Evolutionary conservation across 2,888 invertebrate species (phyloP), one percentile per base, ranked within the genome.

Genomic region (Mermis nigrescens): DNA sequence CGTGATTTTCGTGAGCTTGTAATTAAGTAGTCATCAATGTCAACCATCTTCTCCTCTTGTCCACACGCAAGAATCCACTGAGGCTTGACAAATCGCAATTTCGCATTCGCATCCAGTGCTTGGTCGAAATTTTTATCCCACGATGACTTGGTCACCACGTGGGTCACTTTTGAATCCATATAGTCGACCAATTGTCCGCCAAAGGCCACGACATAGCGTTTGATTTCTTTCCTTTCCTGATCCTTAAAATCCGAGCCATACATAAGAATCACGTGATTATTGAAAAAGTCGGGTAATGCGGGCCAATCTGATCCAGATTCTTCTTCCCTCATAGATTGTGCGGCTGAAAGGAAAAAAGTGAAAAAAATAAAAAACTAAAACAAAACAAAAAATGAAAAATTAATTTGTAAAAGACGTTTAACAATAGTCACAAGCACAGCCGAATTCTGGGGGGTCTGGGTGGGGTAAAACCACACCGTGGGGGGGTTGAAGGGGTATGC

Each of bases 21-120:
- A 38, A 38, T 38, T 19, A 38, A 38, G 26, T 55, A 48, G 27
- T 26, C 31, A n/a, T 31, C 27, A n/a, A 57, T 52, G 51, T 48
- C 57, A 24, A 67, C 60, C 46, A 68, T 55, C 31, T 64, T 64
- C 38, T 61, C 58, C 27, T 58, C 52, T 60, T 77, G 77, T 68
- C 80, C 79, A 66, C 82, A 82, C 59, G 76, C 73, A 76, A 80
- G 79, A 64, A 83, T 73, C 82, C 82, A 83, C 60, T 77, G 77
- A 22, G 80, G 77, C 59, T 73, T 75, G 60, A 81, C 76, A 69
- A 78, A 73, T 38, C 69, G 64, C 48, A 75, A 63, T 22, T 65
- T 65, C 1, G 70, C 66, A 62, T 75, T 72, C 56, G 73, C 72
- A 12, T 65, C 60, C 57, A 72, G 61, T 1, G 75, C 74, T 62